A percentile compares a stretch with the other conserved stretches of the same genome.
These are phyloP conservation scores for Scolopax bukidnonensis DNA, from an alignment of 2,797 vertebrate genomes.

Conservation along the genomic window DNA sequence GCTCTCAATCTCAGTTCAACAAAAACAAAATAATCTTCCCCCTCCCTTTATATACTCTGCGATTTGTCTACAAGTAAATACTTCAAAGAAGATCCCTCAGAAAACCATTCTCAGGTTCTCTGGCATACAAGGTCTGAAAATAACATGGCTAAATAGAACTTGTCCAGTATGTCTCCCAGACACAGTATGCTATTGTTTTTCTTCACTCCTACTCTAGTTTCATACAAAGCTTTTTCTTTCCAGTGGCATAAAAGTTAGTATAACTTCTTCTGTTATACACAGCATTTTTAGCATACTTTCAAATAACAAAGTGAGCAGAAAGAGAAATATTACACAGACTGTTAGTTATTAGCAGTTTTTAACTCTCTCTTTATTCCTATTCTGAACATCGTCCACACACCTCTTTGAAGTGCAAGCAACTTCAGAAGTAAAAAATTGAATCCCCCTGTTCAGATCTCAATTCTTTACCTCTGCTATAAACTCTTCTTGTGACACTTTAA, in stretches of 20 bases:
- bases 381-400: neutral
- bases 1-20: neutral
- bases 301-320: neutral
- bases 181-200: neutral
- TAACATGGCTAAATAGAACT: neutral
- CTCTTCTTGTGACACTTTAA: neutral
- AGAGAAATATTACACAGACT: neutral
- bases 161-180: neutral
- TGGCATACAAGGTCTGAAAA: neutral
- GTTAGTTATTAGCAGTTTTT: neutral
- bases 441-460: neutral
- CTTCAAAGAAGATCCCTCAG: neutral
- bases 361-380: neutral
- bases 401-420: neutral
- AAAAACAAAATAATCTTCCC: neutral
- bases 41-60: neutral
- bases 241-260: neutral
- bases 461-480: neutral
- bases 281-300: neutral
- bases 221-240: neutral
- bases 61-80: neutral
- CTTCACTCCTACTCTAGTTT: neutral
- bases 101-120: neutral
- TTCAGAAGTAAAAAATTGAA: neutral
- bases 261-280: neutral